Evolutionary conservation across 2,113 vertebrate genomes (phyloP), one percentile per base, ranked within the genome.

Genomic region (Nansenia antarctica): DNA sequence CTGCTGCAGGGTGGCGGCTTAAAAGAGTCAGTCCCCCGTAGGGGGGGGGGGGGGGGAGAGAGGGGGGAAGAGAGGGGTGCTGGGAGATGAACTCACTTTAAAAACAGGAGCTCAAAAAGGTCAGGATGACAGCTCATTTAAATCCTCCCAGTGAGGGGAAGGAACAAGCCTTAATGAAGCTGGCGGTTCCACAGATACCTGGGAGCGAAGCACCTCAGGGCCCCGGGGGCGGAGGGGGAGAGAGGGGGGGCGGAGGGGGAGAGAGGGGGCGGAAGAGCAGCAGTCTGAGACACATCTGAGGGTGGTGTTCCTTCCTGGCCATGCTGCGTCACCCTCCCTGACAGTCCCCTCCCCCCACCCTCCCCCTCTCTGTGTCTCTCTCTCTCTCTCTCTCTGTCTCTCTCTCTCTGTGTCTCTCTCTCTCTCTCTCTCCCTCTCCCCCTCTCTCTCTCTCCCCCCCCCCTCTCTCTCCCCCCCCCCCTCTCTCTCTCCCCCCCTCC

Each of bases 41-140:
- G 84, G 80, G 69, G 69, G 70, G 81, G 78, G 84, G 79, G 86
- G 82, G 82, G 77, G 70, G 85, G 77, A 75, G 45, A 73, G 80
- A 82, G 35, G 60, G 72, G 74, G 67, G 77, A 73, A 20, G 29
- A 73, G 54, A 65, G 34, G 42, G 26, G 20, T 37, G 32, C 57
- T 27, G 61, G 73, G 49, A 77, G 76, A 66, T 83, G 65, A 83
- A 83, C 84, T 78, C 63, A 64, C 74, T 86, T 83, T 83, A 83
- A 84, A 85, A 86, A 86, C 80, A 76, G 85, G 72, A 85, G 83
- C 87, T 84, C 82, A 83, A 84, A 90, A 90, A 92, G 90, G 91
- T 93, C 89, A 93, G 84, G 83, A 82, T 79, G 85, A 89, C 89
- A 89, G 87, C 92, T 93, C 88, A 91, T 92, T 92, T 92, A 92